Base-by-base conservation (phyloP, 2,888 invertebrate genomes). In the Cyaniris semiargus region DNA sequence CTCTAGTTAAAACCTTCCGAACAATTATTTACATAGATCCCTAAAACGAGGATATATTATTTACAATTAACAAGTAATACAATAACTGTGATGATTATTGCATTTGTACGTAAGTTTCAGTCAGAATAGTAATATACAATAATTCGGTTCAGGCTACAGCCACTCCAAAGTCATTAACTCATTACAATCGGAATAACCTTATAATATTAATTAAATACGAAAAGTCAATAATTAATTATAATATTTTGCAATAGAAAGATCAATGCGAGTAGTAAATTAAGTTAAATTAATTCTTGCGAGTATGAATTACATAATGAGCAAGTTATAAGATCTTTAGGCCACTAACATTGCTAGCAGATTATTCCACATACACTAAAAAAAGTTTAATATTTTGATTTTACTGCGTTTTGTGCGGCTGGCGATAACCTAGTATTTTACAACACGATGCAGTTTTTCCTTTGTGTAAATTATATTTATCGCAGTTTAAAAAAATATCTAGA, bases 21-120 rank as follows among this genome's bases (percentile, higher is more conserved):
- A 71, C 74, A 31, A 74, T 48, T 74, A 74, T 74, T 74, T 74
- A 74, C 53, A 74, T 18, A 74, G 23, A 74, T 48, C 5, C 38
- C n/a, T 74, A 74, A 72, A 48, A 38, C 34, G 44, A 21, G 53
- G 48, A 27, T 53, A 44, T 71, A 71, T 74, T 71, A 71, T 74
- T 48, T 74, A 74, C 74, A 74, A 23, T 53, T 53, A 74, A 48
- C 74, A 74, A 48, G 48, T 48, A 48, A 27, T 74, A 74, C 74
- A 74, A 74, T 48, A 71, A 71, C 44, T 74, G 27, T 48, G 74
- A 74, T 74, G 74, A 27, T 74, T 74, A 74, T 74, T 74, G 74
- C 74, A 48, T 74, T 74, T 74, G 74, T 74, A 74, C 74, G 74
- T 53, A n/a, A 74, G 74, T 74, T 48, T 74, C 74, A 74, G 74